Evolutionary conservation across 2,888 invertebrate genomes (phyloP).

Genomic region (Leptinotarsa rubiginosa): DNA sequence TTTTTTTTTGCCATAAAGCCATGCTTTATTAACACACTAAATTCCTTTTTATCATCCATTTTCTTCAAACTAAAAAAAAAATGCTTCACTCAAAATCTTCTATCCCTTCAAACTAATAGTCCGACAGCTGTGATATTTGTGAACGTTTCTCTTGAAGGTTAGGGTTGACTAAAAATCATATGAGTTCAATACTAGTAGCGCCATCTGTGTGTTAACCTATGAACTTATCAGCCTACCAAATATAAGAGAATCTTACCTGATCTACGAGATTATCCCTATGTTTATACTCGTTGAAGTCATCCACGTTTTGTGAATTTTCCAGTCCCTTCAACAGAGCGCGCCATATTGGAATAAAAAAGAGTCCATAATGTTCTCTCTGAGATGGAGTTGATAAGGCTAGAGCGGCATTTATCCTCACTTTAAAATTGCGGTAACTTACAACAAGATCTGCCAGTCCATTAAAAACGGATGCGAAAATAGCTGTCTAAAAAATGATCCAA

Average conservation of each 20-base stretch:
- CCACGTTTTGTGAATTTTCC: constrained; percentile 81
- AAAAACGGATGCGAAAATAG: constrained; percentile 71
- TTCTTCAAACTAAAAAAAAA: too few relatives aligned
- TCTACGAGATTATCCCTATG: constrained; percentile 89
- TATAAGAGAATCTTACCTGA: constrained; percentile 70
- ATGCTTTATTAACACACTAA: too few relatives aligned
- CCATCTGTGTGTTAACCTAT: too few relatives aligned
- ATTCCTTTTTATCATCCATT: too few relatives aligned
- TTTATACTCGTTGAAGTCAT: constrained; percentile 86
- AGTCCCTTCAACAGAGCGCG: constrained; percentile 78
- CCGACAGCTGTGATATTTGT: too few relatives aligned
- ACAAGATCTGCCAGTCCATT: constrained; percentile 75
- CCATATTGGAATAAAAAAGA: constrained; percentile 76
- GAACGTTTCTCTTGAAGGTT: too few relatives aligned
- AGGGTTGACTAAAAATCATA: too few relatives aligned
- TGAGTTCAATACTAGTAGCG: too few relatives aligned
- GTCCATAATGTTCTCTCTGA: constrained; percentile 74
- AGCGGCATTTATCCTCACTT: constrained; percentile 90
- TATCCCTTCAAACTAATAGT: too few relatives aligned
- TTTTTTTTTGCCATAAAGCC: too few relatives aligned
- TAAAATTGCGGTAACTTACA: constrained; percentile 83
- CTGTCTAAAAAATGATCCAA: constrained; percentile 1
- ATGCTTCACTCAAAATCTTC: too few relatives aligned
- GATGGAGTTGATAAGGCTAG: constrained; percentile 77
- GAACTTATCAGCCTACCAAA: too few relatives aligned